phyloP scores from a whole-genome alignment of 1,140 invertebrate species.

The Lepidurus arcticus region DNA sequence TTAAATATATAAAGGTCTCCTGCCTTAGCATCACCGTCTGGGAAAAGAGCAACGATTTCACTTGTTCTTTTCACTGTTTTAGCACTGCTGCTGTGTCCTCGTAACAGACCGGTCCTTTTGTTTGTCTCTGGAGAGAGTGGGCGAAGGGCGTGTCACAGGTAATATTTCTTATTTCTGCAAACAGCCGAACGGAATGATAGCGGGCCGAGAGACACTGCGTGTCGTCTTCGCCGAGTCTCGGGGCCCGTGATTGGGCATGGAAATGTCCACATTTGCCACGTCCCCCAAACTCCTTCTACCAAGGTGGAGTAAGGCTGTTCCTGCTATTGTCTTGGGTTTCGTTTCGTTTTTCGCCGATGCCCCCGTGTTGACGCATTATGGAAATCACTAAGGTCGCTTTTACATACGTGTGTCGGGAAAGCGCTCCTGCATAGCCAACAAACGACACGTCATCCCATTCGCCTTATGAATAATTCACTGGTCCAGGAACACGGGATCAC shows the following conservation, averaged over 20 bases:
- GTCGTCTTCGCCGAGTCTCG: not conserved
- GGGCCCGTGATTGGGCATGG: not conserved
- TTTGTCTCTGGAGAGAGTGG: no score
- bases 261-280: not conserved
- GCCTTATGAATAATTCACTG: slow-evolving; percentile 13
- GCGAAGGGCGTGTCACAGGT: not conserved
- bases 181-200: not conserved
- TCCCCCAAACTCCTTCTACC: not conserved
- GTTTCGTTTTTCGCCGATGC: not conserved
- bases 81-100: not conserved
- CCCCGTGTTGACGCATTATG: not conserved
- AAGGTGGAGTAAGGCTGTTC: not conserved
- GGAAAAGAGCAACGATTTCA: not conserved
- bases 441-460: not conserved
- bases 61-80: not conserved
- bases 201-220: not conserved
- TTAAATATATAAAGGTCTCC: not conserved
- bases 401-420: not conserved
- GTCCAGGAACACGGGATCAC: not conserved
- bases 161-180: not conserved
- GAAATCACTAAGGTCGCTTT: slow-evolving; percentile 21
- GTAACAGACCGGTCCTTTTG: no score
- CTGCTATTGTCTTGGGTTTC: not conserved
- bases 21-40: not conserved
- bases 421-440: not conserved